These are phyloP conservation scores for Maccullochella peelii DNA, from an alignment of 2,113 vertebrate species.

Conservation along the genomic window DNA sequence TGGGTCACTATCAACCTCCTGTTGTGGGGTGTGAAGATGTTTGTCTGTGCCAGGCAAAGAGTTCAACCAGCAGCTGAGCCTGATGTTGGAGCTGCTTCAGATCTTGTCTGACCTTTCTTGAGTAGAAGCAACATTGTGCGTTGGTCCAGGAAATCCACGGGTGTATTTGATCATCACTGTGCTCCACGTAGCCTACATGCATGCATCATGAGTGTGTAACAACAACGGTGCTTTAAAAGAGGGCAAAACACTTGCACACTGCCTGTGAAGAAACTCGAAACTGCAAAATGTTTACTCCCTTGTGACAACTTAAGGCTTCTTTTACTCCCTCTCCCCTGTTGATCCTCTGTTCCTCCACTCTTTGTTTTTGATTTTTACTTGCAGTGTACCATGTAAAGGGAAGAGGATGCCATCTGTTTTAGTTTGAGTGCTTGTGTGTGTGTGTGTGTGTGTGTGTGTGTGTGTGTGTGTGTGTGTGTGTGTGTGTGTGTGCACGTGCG, in stretches of 20 bases:
- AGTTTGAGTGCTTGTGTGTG: neutral
- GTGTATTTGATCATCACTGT: conserved; percentile 17
- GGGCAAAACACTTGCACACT: neutral
- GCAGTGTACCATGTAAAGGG: neutral
- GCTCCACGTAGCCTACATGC: conserved; percentile 1
- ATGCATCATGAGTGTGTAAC: neutral
- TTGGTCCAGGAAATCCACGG: conserved; percentile 16
- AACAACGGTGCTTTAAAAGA: neutral
- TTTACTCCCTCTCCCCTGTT: neutral
- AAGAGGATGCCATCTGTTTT: conserved; percentile 40
- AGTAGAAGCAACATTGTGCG: conserved; percentile 4
- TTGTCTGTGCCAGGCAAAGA: conserved; percentile 35
- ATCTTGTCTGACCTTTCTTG: conserved; percentile 23
- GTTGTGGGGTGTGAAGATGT: conserved; percentile 37
- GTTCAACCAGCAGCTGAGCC: conserved; percentile 22
- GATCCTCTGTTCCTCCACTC: neutral
- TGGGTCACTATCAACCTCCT: conserved; percentile 54
- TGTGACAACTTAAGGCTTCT: neutral
- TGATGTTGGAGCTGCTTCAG: conserved; percentile 21
- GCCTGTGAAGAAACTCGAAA: conserved; percentile 15
- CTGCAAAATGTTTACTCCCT: neutral
- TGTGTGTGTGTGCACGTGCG: neutral
- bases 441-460: neutral
- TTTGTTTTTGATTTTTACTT: conserved; percentile 1
- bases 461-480: neutral